Evolutionary conservation across 2,113 vertebrate species (phyloP).

Genomic region (Cryptomyrus ogoouensis): DNA sequence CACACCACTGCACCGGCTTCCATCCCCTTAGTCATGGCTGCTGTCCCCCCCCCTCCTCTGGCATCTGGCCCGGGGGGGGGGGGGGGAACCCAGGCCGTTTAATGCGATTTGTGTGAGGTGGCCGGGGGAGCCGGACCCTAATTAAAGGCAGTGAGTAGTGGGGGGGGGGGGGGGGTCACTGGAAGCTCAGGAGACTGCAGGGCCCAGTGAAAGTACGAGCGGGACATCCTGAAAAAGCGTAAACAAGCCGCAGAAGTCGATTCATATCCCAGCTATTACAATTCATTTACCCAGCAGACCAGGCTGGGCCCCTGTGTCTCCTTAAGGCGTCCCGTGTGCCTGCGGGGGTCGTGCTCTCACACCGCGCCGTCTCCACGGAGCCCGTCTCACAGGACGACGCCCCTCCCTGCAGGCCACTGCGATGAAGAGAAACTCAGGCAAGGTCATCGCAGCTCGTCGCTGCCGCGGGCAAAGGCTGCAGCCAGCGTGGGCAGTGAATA

Average conservation of each 20-base stretch:
- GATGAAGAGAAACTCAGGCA: neutral
- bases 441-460: neutral
- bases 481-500: neutral
- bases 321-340: too few relatives aligned
- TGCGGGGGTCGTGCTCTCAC: neutral
- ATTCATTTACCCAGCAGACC: neutral
- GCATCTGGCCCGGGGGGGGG: neutral
- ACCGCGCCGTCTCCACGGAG: neutral
- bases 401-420: neutral
- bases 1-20: conserved; percentile 19
- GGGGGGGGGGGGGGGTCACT: conserved; percentile 13
- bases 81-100: conserved; percentile 22
- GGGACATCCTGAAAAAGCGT: too few relatives aligned
- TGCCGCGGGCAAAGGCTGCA: neutral
- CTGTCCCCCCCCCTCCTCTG: neutral
- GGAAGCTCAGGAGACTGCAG: conserved; percentile 4
- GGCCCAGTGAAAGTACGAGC: neutral
- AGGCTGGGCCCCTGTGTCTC: neutral
- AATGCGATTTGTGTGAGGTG: conserved; percentile 53
- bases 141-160: conserved; percentile 48
- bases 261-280: neutral
- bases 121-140: conserved; percentile 30
- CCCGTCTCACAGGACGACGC: neutral
- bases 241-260: neutral
- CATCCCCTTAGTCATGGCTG: conserved; percentile 46